phyloP scores from a whole-genome alignment of 2,888 invertebrate species.

The Chaitophorus viminalis region DNA sequence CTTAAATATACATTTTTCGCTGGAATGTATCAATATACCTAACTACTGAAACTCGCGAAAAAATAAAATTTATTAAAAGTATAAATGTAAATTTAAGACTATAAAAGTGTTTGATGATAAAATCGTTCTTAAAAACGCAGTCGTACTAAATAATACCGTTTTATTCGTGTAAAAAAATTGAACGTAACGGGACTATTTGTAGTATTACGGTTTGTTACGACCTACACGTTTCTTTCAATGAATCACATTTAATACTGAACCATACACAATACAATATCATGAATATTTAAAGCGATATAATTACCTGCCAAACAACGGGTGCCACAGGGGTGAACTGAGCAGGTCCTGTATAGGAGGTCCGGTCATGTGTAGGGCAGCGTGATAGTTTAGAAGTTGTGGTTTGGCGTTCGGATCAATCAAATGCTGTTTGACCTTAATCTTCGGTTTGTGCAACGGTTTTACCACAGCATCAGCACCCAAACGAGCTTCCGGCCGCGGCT shows the following conservation, averaged over 20 bases:
- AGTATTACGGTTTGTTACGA: slow-evolving; percentile 27
- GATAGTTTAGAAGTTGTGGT: slow-evolving; percentile 66
- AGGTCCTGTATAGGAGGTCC: slow-evolving; percentile 71
- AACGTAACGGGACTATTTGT: neutral
- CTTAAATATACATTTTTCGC: slow-evolving; percentile 50
- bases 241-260: neutral
- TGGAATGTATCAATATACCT: slow-evolving; percentile 22
- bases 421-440: slow-evolving; percentile 69
- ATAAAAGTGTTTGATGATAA: neutral
- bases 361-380: slow-evolving; percentile 73
- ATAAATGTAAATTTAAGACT: too few species aligned
- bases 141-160: slow-evolving; percentile 41
- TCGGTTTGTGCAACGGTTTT: slow-evolving; percentile 65
- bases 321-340: slow-evolving; percentile 78
- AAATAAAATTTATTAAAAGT: too few species aligned
- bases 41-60: neutral
- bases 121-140: slow-evolving; percentile 21
- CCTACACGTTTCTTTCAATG: slow-evolving; percentile 16
- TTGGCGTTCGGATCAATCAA: slow-evolving; percentile 68
- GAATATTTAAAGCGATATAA: slow-evolving; percentile 66
- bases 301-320: slow-evolving; percentile 88
- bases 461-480: neutral
- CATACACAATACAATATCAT: neutral
- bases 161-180: neutral
- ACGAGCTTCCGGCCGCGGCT: neutral